phyloP scores from a whole-genome alignment of 2,888 invertebrate genomes.

The Drosophila engyochracea region DNA sequence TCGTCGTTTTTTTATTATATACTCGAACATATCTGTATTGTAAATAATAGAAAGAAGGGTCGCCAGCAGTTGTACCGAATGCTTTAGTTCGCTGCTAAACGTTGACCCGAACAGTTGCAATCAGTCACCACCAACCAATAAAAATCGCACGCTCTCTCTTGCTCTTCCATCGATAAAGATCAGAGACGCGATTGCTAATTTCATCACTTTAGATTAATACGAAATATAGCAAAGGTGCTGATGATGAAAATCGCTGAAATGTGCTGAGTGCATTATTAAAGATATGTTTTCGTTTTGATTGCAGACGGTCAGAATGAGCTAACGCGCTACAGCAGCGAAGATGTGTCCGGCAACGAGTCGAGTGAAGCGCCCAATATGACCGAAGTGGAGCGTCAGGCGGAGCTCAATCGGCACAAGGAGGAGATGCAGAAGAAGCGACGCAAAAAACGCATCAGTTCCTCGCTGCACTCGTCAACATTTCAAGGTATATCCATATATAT shows the following conservation, averaged over 20 bases:
- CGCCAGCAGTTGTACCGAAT: slow-evolving; percentile 3
- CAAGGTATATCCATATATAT: slow-evolving; percentile 88
- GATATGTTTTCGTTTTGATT: slow-evolving; percentile 28
- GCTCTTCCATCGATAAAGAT: not conserved
- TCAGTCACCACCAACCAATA: not conserved
- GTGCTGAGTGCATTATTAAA: not conserved
- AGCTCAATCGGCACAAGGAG: slow-evolving; percentile 92
- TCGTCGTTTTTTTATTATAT: not conserved
- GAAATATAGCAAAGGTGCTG: not conserved
- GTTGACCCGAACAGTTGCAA: slow-evolving; percentile 30
- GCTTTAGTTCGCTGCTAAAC: slow-evolving; percentile 25
- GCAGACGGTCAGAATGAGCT: slow-evolving; percentile 83
- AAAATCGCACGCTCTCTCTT: not conserved
- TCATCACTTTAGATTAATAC: not conserved
- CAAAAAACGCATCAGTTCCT: slow-evolving; percentile 95
- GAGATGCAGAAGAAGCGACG: slow-evolving; percentile 94
- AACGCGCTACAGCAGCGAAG: slow-evolving; percentile 85
- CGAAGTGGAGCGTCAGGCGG: slow-evolving; percentile 85
- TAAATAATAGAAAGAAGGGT: not conserved
- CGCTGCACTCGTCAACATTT: slow-evolving; percentile 95
- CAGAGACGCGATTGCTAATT: not conserved
- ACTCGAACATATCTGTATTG: slow-evolving; percentile 3
- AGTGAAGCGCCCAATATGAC: slow-evolving; percentile 84
- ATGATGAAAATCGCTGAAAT: not conserved
- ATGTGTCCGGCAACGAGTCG: slow-evolving; percentile 85